These are phyloP conservation scores for Drosophila mercatorum DNA, from an alignment of 2,888 invertebrate species.

Conservation along the genomic window DNA sequence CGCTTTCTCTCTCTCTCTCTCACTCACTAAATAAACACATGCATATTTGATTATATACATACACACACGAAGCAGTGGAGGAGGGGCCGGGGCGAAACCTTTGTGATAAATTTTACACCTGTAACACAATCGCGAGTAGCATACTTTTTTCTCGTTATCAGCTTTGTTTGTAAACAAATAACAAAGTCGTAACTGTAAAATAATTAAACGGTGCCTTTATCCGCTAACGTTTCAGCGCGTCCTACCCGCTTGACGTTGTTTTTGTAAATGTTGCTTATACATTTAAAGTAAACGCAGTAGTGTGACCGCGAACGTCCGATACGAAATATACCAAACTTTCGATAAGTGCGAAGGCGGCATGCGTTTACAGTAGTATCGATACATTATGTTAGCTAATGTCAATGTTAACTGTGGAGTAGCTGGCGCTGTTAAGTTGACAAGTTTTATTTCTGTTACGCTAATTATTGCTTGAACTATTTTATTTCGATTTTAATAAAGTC, in stretches of 20 bases:
- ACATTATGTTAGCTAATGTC: not conserved
- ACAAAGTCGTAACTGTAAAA: constrained; percentile 58
- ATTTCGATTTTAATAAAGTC: not conserved
- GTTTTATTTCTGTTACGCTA: not conserved
- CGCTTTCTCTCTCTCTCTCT: not conserved
- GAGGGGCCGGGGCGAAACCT: constrained; percentile 30
- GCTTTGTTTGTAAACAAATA: constrained; percentile 62
- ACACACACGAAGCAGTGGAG: constrained; percentile 28
- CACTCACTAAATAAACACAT: constrained; percentile 15
- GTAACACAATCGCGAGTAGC: constrained; percentile 41
- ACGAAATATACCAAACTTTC: constrained; percentile 28
- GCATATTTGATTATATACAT: constrained; percentile 31
- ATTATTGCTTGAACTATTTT: not conserved
- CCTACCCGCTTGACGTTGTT: constrained; percentile 56
- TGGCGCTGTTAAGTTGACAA: not conserved
- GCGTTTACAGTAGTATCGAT: constrained; percentile 28
- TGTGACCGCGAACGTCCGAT: constrained; percentile 30
- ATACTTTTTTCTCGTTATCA: constrained; percentile 21
- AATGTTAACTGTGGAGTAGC: constrained; percentile 17
- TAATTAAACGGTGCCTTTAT: constrained; percentile 51
- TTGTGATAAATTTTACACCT: constrained; percentile 48
- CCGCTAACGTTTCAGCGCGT: constrained; percentile 54
- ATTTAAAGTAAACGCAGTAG: constrained; percentile 39
- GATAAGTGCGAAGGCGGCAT: not conserved
- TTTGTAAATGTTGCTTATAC: constrained; percentile 51